These are phyloP conservation scores for Mixornis gularis DNA, from an alignment of 2,113 vertebrate species.

Conservation along the genomic window DNA sequence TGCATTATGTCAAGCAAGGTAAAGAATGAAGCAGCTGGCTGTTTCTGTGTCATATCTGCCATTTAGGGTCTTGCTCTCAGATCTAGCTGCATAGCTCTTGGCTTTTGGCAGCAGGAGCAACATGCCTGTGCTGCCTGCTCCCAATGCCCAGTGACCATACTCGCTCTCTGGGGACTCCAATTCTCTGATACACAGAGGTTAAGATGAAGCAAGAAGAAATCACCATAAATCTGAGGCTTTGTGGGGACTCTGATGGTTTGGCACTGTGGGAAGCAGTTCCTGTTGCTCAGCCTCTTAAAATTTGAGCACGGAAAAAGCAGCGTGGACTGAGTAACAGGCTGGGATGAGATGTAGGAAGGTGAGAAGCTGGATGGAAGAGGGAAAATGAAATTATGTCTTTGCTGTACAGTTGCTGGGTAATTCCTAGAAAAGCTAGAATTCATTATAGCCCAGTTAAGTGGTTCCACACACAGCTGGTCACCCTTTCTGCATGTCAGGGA, in stretches of 20 bases:
- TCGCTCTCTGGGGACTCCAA: rapidly evolving
- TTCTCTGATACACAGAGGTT: not conserved
- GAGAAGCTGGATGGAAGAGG: not conserved
- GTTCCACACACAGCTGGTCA: not conserved
- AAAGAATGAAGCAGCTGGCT: not conserved
- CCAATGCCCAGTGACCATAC: not conserved
- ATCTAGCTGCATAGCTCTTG: not conserved
- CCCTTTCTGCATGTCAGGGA: not conserved
- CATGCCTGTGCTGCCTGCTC: not conserved
- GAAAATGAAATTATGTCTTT: not conserved
- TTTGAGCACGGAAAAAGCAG: rapidly evolving
- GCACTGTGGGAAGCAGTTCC: not conserved
- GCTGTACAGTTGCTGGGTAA: not conserved
- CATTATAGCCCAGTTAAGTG: not conserved
- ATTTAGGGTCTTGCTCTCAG: not conserved
- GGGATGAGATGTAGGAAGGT: not conserved
- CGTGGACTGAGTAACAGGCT: not conserved
- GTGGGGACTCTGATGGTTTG: not conserved
- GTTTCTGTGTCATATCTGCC: not conserved
- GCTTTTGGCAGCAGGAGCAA: not conserved
- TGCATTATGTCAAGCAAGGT: not conserved
- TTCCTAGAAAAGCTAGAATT: not conserved
- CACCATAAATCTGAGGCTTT: not conserved
- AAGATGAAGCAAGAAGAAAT: not conserved
- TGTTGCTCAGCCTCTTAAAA: not conserved